Evolutionary conservation across 2,797 vertebrate species (phyloP).

Genomic region (Hemitrygon akajei): DNA sequence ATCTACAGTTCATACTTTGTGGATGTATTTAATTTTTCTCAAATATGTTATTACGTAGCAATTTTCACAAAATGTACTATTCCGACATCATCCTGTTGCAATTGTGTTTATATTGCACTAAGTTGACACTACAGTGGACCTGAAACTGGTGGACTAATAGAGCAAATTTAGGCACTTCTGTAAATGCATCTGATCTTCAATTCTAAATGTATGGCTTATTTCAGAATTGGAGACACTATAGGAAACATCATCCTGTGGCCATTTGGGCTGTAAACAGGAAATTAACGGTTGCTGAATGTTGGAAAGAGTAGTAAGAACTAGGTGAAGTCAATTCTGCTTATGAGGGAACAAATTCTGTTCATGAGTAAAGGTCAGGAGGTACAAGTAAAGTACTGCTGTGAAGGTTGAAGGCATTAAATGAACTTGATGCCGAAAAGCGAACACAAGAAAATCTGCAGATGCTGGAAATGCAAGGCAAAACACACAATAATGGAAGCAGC

Average conservation of each 20-base stretch:
- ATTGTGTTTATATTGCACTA: no score
- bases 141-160: not conserved
- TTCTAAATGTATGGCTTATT: not conserved
- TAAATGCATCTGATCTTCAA: not conserved
- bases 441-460: no score
- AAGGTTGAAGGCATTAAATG: not conserved
- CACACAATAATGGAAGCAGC: no score
- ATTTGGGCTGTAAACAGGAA: not conserved
- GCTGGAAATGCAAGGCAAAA: no score
- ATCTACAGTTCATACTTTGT: no score
- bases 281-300: not conserved
- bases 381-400: not conserved
- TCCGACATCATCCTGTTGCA: no score
- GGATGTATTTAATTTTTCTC: no score
- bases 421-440: not conserved
- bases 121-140: not conserved
- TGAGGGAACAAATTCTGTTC: not conserved
- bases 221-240: not conserved
- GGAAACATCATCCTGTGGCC: not conserved
- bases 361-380: not conserved
- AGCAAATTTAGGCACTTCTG: not conserved
- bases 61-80: no score
- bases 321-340: not conserved
- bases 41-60: no score
- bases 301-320: not conserved